Percentiles rank a stretch among this genome's conserved stretches.
Conservation (phyloP, 2,888 invertebrate genomes). For the Zhengitettix transpicula region DNA sequence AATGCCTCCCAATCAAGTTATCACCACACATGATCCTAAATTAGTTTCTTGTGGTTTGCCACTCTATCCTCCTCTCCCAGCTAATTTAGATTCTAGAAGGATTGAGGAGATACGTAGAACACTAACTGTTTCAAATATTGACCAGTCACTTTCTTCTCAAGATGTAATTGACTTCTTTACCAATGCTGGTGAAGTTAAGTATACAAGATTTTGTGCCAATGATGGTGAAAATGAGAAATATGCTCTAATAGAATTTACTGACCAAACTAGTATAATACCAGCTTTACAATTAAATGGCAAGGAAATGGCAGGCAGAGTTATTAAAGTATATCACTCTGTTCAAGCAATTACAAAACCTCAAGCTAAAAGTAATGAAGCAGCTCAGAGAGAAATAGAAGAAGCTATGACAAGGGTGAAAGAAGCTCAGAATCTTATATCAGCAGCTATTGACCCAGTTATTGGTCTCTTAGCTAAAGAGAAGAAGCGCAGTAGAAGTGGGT, state of each 20-base stretch:
- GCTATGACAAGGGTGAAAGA: constrained; percentile 94
- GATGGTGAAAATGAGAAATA: constrained; percentile 60
- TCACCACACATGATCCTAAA: constrained; percentile 80
- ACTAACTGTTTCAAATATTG: constrained; percentile 67
- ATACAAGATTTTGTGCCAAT: constrained; percentile 76
- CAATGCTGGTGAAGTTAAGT: constrained; percentile 85
- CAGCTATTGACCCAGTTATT: constrained; percentile 82
- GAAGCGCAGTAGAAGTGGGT: constrained; percentile 47
- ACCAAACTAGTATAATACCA: constrained; percentile 73
- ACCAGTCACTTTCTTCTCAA: constrained; percentile 49
- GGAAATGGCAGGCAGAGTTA: constrained; percentile 49
- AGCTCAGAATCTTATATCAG: constrained; percentile 86
- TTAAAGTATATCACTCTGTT: constrained; percentile 73
- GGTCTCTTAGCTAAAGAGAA: constrained; percentile 68
- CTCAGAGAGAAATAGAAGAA: constrained; percentile 88
- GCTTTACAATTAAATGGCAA: constrained; percentile 74
- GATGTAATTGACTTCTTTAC: constrained; percentile 80
- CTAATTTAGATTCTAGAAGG: constrained; percentile 70
- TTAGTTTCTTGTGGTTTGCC: constrained; percentile 67
- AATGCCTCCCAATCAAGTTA: constrained; percentile 64
- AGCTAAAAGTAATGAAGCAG: constrained; percentile 88
- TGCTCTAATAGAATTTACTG: constrained; percentile 84
- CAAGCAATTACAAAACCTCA: constrained; percentile 85
- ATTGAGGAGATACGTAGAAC: constrained; percentile 95
- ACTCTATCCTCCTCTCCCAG: constrained; percentile 79